Evolutionary conservation across 2,113 vertebrate genomes (phyloP).

Genomic region (Ceyx margarethae): DNA sequence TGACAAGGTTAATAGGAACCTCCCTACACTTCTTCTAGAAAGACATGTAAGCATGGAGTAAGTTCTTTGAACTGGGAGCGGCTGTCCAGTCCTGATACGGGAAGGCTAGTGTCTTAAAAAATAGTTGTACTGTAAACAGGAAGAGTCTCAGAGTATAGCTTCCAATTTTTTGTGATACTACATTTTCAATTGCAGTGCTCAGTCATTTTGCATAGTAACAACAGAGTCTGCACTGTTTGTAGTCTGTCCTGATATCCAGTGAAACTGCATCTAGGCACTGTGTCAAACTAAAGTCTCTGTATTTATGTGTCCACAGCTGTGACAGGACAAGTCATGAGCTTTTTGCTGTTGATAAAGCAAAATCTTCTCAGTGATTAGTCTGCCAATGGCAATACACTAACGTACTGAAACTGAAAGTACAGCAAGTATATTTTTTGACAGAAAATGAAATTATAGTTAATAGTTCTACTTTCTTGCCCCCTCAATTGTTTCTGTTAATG

Average conservation of each 20-base stretch:
- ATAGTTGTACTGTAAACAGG: rapidly evolving
- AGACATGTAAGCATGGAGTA: neutral
- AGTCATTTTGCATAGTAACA: neutral
- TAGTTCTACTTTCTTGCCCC: neutral
- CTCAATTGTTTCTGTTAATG: conserved; percentile 9
- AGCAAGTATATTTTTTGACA: neutral
- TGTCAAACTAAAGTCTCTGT: neutral
- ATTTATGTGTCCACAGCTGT: neutral
- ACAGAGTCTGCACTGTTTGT: neutral
- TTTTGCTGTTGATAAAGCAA: neutral
- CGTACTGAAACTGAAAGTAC: neutral
- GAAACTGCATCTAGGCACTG: neutral
- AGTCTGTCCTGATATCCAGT: neutral
- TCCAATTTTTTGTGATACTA: neutral
- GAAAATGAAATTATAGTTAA: conserved; percentile 29
- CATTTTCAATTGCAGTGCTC: neutral
- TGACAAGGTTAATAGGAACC: neutral
- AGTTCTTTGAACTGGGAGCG: neutral
- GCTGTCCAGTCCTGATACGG: neutral
- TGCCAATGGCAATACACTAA: neutral
- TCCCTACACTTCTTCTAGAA: neutral
- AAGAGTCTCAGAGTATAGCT: neutral
- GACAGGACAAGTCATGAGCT: neutral
- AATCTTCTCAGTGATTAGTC: neutral
- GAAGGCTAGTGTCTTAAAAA: neutral